Conservation (phyloP, 1,140 invertebrate genomes). For the Panagrolaimus sp. region DNA sequence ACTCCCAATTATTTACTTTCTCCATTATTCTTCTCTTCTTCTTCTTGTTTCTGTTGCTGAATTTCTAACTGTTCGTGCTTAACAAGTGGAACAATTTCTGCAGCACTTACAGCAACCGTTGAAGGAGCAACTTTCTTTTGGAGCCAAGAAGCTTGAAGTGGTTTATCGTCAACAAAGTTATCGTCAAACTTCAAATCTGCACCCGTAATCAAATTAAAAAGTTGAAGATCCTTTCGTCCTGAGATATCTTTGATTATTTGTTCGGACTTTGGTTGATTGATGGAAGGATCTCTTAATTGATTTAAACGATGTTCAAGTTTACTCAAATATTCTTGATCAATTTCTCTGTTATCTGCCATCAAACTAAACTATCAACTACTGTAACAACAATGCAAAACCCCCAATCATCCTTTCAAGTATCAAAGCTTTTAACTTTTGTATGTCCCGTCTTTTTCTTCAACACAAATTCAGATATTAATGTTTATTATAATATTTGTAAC, state of each 20-base stretch:
- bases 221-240: conserved; percentile 24
- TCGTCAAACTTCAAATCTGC: conserved; percentile 25
- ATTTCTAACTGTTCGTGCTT: conserved; percentile 40
- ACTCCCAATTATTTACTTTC: conserved; percentile 18
- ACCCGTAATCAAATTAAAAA: conserved; percentile 37
- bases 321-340: not conserved
- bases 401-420: too few relatives aligned
- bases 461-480: too few relatives aligned
- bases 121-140: conserved; percentile 48
- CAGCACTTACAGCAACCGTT: conserved; percentile 36
- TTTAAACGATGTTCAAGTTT: conserved; percentile 18
- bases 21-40: conserved; percentile 15
- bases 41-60: conserved; percentile 10
- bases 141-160: conserved; percentile 38
- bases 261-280: conserved; percentile 19
- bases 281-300: conserved; percentile 29
- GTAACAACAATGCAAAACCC: too few relatives aligned
- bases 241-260: conserved; percentile 26
- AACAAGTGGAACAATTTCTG: conserved; percentile 30
- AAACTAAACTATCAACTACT: too few relatives aligned
- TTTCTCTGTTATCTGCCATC: not conserved
- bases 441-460: too few relatives aligned
- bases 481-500: too few relatives aligned
- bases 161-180: conserved; percentile 28
- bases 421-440: too few relatives aligned